Evolutionary conservation across 2,888 invertebrate genomes (phyloP).

Genomic region (Eupithecia centaureata): DNA sequence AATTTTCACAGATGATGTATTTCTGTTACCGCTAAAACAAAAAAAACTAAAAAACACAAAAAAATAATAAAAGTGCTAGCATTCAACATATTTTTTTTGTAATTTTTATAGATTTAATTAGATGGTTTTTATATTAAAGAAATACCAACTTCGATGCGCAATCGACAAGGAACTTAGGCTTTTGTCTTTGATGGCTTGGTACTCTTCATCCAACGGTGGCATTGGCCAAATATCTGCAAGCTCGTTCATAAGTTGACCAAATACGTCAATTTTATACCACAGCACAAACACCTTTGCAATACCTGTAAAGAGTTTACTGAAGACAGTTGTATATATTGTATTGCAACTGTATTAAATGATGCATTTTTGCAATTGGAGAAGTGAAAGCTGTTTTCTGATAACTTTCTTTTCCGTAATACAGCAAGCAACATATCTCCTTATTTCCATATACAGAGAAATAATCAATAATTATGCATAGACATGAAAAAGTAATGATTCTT

Average conservation of each 20-base stretch:
- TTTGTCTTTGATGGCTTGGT: constrained; percentile 62
- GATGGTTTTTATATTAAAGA: too few relatives aligned
- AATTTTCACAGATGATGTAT: too few relatives aligned
- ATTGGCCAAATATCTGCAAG: constrained; percentile 74
- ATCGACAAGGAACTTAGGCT: constrained; percentile 65
- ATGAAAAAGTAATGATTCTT: constrained; percentile 51
- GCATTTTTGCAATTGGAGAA: background rate
- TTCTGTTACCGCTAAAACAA: too few relatives aligned
- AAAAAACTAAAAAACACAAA: too few relatives aligned
- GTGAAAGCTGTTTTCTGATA: constrained; percentile 6
- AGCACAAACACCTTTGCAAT: constrained; percentile 70
- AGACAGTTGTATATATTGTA: too few relatives aligned
- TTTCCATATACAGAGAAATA: background rate
- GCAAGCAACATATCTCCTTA: background rate
- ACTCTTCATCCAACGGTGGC: constrained; percentile 63
- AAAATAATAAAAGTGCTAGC: too few relatives aligned
- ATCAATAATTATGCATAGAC: constrained; percentile 38
- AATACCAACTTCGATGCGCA: constrained; percentile 64
- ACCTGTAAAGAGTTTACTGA: too few relatives aligned
- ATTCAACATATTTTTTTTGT: too few relatives aligned
- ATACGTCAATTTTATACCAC: constrained; percentile 74
- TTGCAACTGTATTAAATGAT: background rate
- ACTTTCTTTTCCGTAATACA: constrained; percentile 12
- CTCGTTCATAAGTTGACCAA: constrained; percentile 65
- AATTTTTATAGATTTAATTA: too few relatives aligned